Evolutionary conservation across 2,888 invertebrate genomes (phyloP).

Genomic region (Carpatolechia fugitivella): DNA sequence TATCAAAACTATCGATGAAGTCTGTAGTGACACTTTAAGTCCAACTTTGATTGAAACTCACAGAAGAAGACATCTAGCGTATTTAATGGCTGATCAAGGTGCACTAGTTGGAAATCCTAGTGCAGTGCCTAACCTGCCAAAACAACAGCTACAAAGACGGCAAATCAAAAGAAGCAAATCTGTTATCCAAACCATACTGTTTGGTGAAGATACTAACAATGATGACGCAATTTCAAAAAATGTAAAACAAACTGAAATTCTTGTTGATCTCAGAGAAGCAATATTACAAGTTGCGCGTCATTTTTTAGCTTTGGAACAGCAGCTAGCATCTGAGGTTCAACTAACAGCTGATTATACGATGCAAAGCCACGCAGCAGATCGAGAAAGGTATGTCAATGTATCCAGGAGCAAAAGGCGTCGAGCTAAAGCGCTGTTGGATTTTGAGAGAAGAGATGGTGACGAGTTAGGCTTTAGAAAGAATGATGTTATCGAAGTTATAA

Average conservation of each 20-base stretch:
- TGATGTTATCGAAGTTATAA: slow-evolving; percentile 98
- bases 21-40: slow-evolving; percentile 89
- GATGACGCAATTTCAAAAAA: slow-evolving; percentile 96
- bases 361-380: slow-evolving; percentile 96
- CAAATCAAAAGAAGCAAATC: slow-evolving; percentile 95
- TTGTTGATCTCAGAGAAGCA: slow-evolving; percentile 98
- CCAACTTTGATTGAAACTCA: slow-evolving; percentile 93
- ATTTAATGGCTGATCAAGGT: slow-evolving; percentile 98
- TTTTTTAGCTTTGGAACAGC: slow-evolving; percentile 95
- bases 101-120: slow-evolving; percentile 95
- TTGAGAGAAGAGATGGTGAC: slow-evolving; percentile 98
- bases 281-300: slow-evolving; percentile 95
- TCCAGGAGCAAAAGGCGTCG: slow-evolving; percentile 91
- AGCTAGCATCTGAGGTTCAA: slow-evolving; percentile 87
- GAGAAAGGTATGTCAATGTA: slow-evolving; percentile 96
- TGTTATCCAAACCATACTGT: slow-evolving; percentile 91
- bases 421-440: slow-evolving; percentile 97
- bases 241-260: slow-evolving; percentile 97
- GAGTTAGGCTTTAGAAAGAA: slow-evolving; percentile 99
- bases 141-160: slow-evolving; percentile 91
- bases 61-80: slow-evolving; percentile 94
- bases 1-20: slow-evolving; percentile 84
- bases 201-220: slow-evolving; percentile 87
- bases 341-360: slow-evolving; percentile 95
- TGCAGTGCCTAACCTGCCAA: slow-evolving; percentile 93